Percentiles rank a stretch among this genome's conserved stretches.
Evolutionary conservation across 2,797 vertebrate species (phyloP).

Genomic region (Lates japonicus): DNA sequence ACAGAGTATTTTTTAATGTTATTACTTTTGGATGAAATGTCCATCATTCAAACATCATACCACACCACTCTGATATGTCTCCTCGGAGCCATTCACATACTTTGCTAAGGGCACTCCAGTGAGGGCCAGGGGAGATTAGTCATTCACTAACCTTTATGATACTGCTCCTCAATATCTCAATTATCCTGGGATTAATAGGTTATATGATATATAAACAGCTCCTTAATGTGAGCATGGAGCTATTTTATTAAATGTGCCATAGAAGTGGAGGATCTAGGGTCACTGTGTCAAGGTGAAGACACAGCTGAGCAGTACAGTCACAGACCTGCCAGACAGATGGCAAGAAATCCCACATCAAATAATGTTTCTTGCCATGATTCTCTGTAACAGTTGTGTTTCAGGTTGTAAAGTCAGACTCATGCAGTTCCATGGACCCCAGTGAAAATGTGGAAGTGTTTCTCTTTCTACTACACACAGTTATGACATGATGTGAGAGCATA

Average conservation of each 20-base stretch:
- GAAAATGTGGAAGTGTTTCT: neutral
- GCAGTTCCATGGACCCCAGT: neutral
- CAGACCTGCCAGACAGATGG: too few relatives aligned
- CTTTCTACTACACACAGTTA: neutral
- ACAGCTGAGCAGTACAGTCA: neutral
- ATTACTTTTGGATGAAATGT: neutral
- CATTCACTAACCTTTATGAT: neutral
- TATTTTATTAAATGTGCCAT: too few relatives aligned
- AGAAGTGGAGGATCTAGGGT: constrained; percentile 6
- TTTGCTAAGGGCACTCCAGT: neutral
- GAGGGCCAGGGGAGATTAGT: neutral
- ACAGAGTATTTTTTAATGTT: constrained; percentile 1
- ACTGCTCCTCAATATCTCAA: too few relatives aligned
- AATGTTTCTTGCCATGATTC: neutral
- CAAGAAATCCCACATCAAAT: neutral
- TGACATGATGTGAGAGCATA: too few relatives aligned
- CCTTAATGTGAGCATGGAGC: too few relatives aligned
- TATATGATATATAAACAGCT: too few relatives aligned
- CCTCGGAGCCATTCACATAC: neutral
- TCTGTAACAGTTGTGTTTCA: neutral
- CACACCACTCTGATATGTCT: too few relatives aligned
- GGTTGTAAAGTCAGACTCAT: neutral
- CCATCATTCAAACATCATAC: neutral
- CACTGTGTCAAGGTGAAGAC: constrained; percentile 32
- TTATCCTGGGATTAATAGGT: too few relatives aligned